Evolutionary conservation across 2,888 invertebrate species (phyloP).

Genomic region (Hydroisotoma schaefferi): DNA sequence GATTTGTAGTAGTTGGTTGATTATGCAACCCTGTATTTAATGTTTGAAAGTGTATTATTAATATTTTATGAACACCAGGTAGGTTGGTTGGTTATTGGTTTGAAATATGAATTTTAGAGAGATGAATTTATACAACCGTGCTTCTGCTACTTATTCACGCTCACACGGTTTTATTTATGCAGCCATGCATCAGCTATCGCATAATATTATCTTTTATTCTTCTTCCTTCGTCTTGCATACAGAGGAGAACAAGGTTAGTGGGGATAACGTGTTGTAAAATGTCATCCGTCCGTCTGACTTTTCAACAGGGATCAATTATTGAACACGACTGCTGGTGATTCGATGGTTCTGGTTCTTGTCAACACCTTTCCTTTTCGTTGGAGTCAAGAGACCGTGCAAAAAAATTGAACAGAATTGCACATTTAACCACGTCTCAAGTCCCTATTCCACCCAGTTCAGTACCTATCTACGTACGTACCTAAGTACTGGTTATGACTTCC

Average conservation of each 20-base stretch:
- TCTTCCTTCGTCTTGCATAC: too few species aligned
- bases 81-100: conserved; percentile 2
- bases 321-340: conserved; percentile 14
- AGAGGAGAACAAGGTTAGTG: neutral
- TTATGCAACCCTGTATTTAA: conserved; percentile 9
- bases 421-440: too few species aligned
- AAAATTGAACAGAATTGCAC: neutral
- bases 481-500: too few species aligned
- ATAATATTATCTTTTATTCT: too few species aligned
- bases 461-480: too few species aligned
- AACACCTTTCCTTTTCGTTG: too few species aligned
- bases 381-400: too few species aligned
- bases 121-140: conserved; percentile 5
- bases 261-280: neutral
- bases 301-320: conserved; percentile 2
- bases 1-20: conserved; percentile 1
- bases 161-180: conserved; percentile 3
- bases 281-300: too few species aligned
- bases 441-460: too few species aligned
- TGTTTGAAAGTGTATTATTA: neutral
- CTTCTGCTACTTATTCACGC: conserved; percentile 10
- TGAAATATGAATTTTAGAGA: neutral
- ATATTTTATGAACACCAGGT: neutral
- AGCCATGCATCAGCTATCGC: too few species aligned
- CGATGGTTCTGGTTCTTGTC: conserved; percentile 7